A percentile compares a stretch with the other conserved stretches of the same genome.
phyloP scores from a whole-genome alignment of 2,888 invertebrate genomes.

The Ctena decussata region DNA sequence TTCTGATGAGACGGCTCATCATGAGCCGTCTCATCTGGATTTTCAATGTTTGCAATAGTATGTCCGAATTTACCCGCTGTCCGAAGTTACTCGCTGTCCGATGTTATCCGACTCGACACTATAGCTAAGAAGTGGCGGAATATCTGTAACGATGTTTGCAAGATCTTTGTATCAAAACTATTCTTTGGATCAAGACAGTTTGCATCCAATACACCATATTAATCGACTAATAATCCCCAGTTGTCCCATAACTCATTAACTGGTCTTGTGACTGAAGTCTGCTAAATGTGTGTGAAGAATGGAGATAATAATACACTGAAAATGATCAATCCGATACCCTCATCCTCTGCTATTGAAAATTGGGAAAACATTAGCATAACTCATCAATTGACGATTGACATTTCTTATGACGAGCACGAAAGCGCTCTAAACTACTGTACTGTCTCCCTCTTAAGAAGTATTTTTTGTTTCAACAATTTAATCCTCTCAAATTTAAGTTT shows the following conservation, averaged over 20 bases:
- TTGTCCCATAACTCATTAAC: background rate
- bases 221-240: background rate
- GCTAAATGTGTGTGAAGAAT: background rate
- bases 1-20: too few relatives aligned
- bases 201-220: background rate
- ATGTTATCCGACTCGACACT: too few relatives aligned
- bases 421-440: background rate
- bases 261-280: background rate
- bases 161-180: too few relatives aligned
- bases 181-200: background rate
- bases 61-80: too few relatives aligned
- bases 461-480: too few relatives aligned
- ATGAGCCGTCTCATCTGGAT: too few relatives aligned
- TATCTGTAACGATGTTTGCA: too few relatives aligned
- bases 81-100: too few relatives aligned
- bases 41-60: too few relatives aligned
- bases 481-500: too few relatives aligned
- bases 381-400: background rate
- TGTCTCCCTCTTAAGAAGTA: background rate
- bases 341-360: background rate
- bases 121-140: too few relatives aligned
- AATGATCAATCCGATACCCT: background rate
- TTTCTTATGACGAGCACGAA: background rate
- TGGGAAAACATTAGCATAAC: background rate
- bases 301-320: background rate